Conservation (phyloP, 1,140 invertebrate species). For the Eurosta solidaginis region DNA sequence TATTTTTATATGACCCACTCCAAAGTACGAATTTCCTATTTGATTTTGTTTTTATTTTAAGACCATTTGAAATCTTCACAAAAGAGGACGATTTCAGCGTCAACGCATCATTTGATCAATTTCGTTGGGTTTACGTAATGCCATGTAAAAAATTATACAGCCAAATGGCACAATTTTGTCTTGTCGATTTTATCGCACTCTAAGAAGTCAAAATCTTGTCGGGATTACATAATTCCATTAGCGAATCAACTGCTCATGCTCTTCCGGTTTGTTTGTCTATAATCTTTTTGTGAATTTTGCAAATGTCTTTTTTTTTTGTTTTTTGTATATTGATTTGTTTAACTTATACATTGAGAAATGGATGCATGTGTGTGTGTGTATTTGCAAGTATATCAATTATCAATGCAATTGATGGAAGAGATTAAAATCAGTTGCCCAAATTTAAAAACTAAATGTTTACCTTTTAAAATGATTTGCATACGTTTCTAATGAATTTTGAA, state of each 20-base stretch:
- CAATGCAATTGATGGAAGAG: too few species aligned
- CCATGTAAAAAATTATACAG: background rate
- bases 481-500: background rate
- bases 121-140: background rate
- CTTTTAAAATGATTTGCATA: slow-evolving; percentile 7
- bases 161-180: background rate
- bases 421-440: too few species aligned
- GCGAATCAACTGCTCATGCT: background rate
- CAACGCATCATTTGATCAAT: background rate
- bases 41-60: background rate
- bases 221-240: background rate
- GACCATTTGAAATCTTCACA: background rate
- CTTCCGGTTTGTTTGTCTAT: background rate
- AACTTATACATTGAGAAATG: too few species aligned
- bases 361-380: background rate
- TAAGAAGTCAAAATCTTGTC: background rate
- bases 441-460: too few species aligned
- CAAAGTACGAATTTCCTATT: background rate
- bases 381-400: too few species aligned
- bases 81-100: background rate
- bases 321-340: background rate
- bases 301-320: background rate
- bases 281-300: slow-evolving; percentile 10
- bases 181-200: background rate
- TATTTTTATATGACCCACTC: background rate